Conservation (phyloP, 2,797 vertebrate species). For the Moxostoma hubbsi region DNA sequence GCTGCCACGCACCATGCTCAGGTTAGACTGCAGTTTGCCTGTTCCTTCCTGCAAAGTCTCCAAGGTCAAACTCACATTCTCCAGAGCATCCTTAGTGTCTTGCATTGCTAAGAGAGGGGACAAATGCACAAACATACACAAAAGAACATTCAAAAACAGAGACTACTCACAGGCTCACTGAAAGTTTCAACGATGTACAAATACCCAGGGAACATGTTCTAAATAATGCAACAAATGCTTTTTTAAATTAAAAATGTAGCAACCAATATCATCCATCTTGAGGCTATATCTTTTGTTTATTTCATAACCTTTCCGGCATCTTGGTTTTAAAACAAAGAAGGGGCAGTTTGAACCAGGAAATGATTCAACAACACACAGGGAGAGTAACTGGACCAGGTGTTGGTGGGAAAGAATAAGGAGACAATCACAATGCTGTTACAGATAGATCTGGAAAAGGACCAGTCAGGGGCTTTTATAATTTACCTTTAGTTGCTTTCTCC, state of each 20-base stretch:
- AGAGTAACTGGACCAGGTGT: conserved; percentile 38
- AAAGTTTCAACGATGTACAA: not conserved
- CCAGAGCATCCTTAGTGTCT: conserved; percentile 85
- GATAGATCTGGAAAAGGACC: conserved; percentile 61
- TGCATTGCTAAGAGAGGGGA: conserved; percentile 79
- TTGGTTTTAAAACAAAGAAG: conserved; percentile 6
- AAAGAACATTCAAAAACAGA: conserved; percentile 8
- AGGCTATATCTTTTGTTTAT: not conserved
- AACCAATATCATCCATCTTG: not conserved
- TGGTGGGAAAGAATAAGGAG: conserved; percentile 64
- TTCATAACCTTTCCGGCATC: not conserved
- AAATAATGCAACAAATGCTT: not conserved
- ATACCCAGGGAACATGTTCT: not conserved
- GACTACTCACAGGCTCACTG: not conserved
- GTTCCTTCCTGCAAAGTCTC: conserved; percentile 82
- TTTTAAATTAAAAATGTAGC: too few relatives aligned
- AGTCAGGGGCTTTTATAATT: conserved; percentile 60
- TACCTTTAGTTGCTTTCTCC: conserved; percentile 87
- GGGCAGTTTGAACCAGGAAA: conserved; percentile 34
- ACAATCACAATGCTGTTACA: conserved; percentile 65
- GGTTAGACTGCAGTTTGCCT: conserved; percentile 75
- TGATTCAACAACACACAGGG: conserved; percentile 23
- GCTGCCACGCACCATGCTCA: conserved; percentile 76
- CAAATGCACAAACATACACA: not conserved
- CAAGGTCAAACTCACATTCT: conserved; percentile 81